Evolutionary conservation across 2,113 vertebrate species (phyloP).

Genomic region (Malurus elegans): DNA sequence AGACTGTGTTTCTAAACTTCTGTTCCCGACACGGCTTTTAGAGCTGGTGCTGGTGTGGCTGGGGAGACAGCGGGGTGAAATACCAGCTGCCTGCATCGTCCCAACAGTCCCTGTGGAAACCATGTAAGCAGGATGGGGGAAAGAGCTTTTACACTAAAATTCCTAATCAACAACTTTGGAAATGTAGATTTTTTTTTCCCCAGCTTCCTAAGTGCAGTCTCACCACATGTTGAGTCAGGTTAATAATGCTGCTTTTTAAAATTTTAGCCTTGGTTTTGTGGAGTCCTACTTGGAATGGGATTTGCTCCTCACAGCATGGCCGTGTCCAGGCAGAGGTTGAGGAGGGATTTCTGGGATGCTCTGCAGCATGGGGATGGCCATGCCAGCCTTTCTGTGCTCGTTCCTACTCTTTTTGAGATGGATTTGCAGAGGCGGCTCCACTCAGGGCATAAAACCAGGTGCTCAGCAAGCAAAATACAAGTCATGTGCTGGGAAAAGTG

Average conservation of each 20-base stretch:
- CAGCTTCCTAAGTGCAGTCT: not conserved
- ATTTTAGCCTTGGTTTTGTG: not conserved
- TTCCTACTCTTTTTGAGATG: not conserved
- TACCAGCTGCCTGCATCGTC: not conserved
- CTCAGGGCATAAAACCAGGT: not conserved
- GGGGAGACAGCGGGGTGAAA: not conserved
- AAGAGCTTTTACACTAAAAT: not conserved
- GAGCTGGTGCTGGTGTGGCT: not conserved
- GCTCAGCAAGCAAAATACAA: not conserved
- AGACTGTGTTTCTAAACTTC: conserved; percentile 14
- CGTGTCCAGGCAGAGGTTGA: not conserved
- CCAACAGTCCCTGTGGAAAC: not conserved
- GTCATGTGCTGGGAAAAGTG: rapidly evolving
- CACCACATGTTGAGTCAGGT: not conserved
- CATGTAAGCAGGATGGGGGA: not conserved
- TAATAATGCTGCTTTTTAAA: not conserved
- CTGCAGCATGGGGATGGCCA: not conserved
- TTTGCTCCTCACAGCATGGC: not conserved
- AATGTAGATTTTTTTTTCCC: not conserved
- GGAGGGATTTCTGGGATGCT: not conserved
- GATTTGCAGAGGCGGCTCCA: not conserved
- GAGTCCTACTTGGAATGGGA: not conserved
- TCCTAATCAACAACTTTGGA: not conserved
- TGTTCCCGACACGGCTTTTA: not conserved
- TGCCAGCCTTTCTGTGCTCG: not conserved